Conservation (phyloP, 2,797 vertebrate genomes). For the Cuculus canorus region DNA sequence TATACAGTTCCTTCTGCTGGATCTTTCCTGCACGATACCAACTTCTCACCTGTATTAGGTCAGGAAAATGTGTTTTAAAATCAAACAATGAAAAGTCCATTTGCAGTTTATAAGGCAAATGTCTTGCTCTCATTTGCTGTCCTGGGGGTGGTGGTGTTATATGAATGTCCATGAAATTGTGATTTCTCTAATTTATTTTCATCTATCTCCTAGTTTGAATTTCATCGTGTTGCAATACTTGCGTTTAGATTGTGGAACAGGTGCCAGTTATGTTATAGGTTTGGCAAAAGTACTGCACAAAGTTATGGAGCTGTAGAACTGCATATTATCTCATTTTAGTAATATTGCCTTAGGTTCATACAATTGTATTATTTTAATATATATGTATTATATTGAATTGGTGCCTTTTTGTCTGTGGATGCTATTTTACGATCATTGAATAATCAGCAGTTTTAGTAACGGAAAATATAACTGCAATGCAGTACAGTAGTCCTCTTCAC, state of each 20-base stretch:
- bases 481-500: neutral
- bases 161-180: neutral
- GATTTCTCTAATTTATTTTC: neutral
- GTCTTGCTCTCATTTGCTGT: neutral
- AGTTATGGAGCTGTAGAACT: neutral
- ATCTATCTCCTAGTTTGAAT: neutral
- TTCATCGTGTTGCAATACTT: neutral
- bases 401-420: slow-evolving; percentile 9
- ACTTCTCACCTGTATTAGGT: neutral
- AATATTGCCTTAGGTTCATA: neutral
- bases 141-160: neutral
- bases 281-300: neutral
- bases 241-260: neutral
- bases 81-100: neutral
- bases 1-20: neutral
- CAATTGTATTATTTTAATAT: neutral
- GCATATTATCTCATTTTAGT: neutral
- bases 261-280: neutral
- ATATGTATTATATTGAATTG: neutral
- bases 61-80: neutral
- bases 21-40: neutral
- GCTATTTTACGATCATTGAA: neutral
- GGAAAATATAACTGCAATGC: neutral
- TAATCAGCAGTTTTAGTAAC: neutral
- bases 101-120: neutral